phyloP scores from a whole-genome alignment of 2,797 vertebrate genomes.

The Myotis planiceps region DNA sequence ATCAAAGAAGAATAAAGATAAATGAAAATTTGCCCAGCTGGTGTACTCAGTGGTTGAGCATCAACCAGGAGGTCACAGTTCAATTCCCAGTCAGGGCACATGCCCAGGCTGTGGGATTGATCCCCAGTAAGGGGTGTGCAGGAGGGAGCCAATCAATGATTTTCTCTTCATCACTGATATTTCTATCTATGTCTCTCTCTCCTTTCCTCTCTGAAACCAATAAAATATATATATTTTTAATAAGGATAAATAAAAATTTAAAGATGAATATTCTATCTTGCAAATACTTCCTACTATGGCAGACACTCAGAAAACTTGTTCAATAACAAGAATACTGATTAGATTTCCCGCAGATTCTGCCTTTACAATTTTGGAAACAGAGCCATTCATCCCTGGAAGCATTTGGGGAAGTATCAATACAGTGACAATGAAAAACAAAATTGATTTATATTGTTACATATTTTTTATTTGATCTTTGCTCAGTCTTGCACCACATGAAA shows the following conservation, averaged over 20 bases:
- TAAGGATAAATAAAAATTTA: background rate
- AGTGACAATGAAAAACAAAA: slow-evolving; percentile 10
- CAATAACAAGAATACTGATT: slow-evolving; percentile 6
- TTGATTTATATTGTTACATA: background rate
- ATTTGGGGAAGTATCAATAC: slow-evolving; percentile 5
- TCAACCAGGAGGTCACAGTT: no score
- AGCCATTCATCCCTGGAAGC: background rate
- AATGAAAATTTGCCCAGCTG: background rate
- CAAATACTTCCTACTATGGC: background rate
- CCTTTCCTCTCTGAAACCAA: no score
- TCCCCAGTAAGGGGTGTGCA: no score
- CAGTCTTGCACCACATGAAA: background rate
- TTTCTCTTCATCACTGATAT: no score
- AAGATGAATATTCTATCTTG: background rate
- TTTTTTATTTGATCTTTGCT: slow-evolving; percentile 22
- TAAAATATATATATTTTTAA: no score
- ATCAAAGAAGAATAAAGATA: background rate
- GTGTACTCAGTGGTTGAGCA: no score
- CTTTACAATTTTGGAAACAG: slow-evolving; percentile 8
- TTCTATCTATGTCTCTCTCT: no score
- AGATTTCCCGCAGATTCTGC: background rate
- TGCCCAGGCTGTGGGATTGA: no score
- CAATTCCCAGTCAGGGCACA: no score
- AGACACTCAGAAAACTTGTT: background rate
- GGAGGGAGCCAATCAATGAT: no score